Conservation (phyloP, 2,797 vertebrate genomes). For the Etheostoma nigrum region DNA sequence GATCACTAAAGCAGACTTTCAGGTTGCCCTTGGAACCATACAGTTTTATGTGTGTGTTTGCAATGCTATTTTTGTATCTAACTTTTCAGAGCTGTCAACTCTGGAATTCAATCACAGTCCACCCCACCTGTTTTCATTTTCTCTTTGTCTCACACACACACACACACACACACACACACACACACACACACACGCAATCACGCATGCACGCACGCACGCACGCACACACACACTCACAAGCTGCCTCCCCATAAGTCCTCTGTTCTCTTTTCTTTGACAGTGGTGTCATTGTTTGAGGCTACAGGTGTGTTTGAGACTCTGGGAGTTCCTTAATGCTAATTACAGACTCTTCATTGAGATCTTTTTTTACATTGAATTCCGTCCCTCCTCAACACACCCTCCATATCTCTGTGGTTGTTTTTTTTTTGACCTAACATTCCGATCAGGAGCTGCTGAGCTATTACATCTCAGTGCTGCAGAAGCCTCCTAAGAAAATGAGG, state of each 20-base stretch:
- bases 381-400: slow-evolving; percentile 46
- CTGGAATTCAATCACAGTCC: slow-evolving; percentile 44
- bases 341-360: slow-evolving; percentile 63
- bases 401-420: slow-evolving; percentile 18
- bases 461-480: slow-evolving; percentile 21
- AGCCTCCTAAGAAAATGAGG: slow-evolving; percentile 48
- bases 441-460: slow-evolving; percentile 32
- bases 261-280: slow-evolving; percentile 59
- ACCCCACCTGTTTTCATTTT: slow-evolving; percentile 54
- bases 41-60: slow-evolving; percentile 4
- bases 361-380: slow-evolving; percentile 64
- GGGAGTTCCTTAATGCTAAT: slow-evolving; percentile 70
- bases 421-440: slow-evolving; percentile 30
- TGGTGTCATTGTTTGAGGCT: slow-evolving; percentile 64
- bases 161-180: not conserved
- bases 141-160: not conserved
- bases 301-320: slow-evolving; percentile 72
- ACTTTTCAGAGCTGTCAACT: slow-evolving; percentile 24
- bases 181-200: slow-evolving; percentile 1
- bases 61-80: slow-evolving; percentile 36
- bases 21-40: slow-evolving; percentile 27
- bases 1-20: slow-evolving; percentile 23
- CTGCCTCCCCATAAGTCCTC: slow-evolving; percentile 2
- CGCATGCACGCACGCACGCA: not conserved
- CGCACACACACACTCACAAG: too few relatives aligned